Conservation (phyloP, 2,888 invertebrate genomes). For the Drosophila nigritarsus region DNA sequence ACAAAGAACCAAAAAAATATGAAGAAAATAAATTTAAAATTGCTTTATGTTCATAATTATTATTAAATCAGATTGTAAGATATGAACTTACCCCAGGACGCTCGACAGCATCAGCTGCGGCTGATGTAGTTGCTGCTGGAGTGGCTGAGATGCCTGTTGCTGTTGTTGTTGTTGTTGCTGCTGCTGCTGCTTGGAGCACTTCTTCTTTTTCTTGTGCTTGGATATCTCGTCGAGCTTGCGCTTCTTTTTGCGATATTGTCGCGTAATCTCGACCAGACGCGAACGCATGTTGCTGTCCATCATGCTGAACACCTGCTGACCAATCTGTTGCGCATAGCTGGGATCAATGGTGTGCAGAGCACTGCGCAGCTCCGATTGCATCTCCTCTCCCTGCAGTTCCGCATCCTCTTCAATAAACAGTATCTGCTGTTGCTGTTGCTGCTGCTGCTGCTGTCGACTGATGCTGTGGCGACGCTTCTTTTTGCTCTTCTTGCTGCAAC, state of each 20-base stretch:
- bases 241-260: constrained; percentile 93
- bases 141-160: constrained; percentile 13
- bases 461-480: constrained; percentile 82
- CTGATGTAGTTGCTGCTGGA: constrained; percentile 47
- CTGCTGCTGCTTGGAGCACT: constrained; percentile 70
- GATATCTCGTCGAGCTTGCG: constrained; percentile 90
- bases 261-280: constrained; percentile 91
- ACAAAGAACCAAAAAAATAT: too few relatives aligned
- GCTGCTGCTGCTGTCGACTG: constrained; percentile 57
- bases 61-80: background rate
- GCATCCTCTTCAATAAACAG: constrained; percentile 64
- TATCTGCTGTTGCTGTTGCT: constrained; percentile 51
- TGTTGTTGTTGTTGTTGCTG: constrained; percentile 44
- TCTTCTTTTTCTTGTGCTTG: constrained; percentile 85
- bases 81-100: constrained; percentile 59
- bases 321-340: constrained; percentile 70
- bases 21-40: background rate
- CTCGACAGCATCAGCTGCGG: constrained; percentile 67
- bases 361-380: constrained; percentile 78
- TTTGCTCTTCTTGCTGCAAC: constrained; percentile 85
- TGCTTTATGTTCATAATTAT: background rate
- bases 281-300: constrained; percentile 93
- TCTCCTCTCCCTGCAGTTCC: constrained; percentile 75
- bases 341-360: constrained; percentile 78
- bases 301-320: constrained; percentile 88